phyloP scores from a whole-genome alignment of 1,140 invertebrate species.

The Eciton burchellii region DNA sequence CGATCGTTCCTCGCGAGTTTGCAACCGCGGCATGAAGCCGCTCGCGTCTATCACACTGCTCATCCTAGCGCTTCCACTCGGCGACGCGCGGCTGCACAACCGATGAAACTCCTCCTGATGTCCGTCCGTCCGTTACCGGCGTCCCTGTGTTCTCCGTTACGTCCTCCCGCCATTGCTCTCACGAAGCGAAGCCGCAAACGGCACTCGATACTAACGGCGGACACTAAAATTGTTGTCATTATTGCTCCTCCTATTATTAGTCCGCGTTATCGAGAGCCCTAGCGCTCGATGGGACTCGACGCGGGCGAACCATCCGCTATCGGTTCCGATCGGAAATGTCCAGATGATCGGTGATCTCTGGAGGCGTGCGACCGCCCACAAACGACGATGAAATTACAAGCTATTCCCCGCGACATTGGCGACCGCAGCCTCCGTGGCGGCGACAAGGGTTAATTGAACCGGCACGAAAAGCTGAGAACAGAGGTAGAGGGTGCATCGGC shows the following conservation, averaged over 20 bases:
- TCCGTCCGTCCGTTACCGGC: background rate
- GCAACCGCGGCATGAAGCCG: constrained; percentile 5
- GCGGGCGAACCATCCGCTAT: too few relatives aligned
- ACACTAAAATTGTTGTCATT: background rate
- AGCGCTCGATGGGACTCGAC: too few relatives aligned
- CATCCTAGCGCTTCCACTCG: constrained; percentile 5
- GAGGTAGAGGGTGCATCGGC: background rate
- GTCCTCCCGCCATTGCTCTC: background rate
- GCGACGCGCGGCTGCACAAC: background rate
- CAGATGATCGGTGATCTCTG: background rate
- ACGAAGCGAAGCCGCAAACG: background rate
- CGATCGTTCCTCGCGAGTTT: constrained; percentile 2
- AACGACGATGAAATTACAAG: constrained; percentile 14
- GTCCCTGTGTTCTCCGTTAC: constrained; percentile 7
- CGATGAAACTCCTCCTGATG: background rate
- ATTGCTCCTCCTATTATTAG: too few relatives aligned
- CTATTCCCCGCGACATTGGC: background rate
- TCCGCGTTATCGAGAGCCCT: too few relatives aligned
- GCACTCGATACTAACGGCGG: background rate
- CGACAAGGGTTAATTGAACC: constrained; percentile 30
- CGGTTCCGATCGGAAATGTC: background rate
- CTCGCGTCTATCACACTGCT: constrained; percentile 31
- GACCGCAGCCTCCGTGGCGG: background rate
- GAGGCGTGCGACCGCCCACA: background rate
- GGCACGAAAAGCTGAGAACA: constrained; percentile 24